These are phyloP conservation scores for Drosophila sechellia DNA, from an alignment of 1,140 invertebrate genomes.

Conservation along the genomic window DNA sequence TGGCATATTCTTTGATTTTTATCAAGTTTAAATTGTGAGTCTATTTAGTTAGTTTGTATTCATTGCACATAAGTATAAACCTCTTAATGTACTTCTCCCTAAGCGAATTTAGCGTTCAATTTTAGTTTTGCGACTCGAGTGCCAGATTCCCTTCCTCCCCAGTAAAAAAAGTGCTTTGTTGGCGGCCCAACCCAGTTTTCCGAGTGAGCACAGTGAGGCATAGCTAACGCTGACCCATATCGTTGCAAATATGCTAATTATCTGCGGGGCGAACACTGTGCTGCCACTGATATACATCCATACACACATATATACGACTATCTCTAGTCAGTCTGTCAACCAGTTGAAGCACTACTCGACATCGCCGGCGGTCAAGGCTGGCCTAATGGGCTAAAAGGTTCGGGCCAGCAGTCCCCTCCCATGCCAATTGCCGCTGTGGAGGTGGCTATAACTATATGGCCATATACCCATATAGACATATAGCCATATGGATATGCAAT, in stretches of 20 bases:
- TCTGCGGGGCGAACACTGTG: constrained; percentile 24
- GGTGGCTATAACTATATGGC: constrained; percentile 1
- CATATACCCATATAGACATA: constrained; percentile 15
- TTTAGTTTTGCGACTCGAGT: constrained; percentile 20
- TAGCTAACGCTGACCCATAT: constrained; percentile 74
- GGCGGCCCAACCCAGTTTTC: constrained; percentile 67
- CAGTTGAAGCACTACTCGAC: constrained; percentile 27
- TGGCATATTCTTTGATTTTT: no score
- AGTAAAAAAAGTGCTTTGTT: constrained; percentile 16
- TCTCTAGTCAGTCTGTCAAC: constrained; percentile 38
- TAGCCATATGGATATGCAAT: constrained; percentile 33
- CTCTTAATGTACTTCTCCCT: constrained; percentile 14
- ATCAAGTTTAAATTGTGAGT: not conserved
- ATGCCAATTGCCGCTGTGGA: not conserved
- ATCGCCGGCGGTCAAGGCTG: constrained; percentile 72
- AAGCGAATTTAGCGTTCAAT: constrained; percentile 21
- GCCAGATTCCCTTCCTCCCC: constrained; percentile 3
- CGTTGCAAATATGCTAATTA: constrained; percentile 80
- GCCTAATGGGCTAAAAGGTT: constrained; percentile 51
- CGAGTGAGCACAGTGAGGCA: constrained; percentile 37
- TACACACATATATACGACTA: constrained; percentile 13
- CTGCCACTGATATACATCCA: constrained; percentile 4
- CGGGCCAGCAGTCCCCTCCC: constrained; percentile 4
- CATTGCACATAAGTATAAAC: constrained; percentile 3
- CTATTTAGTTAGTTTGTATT: constrained; percentile 1